Evolutionary conservation across 2,888 invertebrate genomes (phyloP), one percentile per base, ranked within the genome.

Genomic region (Luperina testacea): DNA sequence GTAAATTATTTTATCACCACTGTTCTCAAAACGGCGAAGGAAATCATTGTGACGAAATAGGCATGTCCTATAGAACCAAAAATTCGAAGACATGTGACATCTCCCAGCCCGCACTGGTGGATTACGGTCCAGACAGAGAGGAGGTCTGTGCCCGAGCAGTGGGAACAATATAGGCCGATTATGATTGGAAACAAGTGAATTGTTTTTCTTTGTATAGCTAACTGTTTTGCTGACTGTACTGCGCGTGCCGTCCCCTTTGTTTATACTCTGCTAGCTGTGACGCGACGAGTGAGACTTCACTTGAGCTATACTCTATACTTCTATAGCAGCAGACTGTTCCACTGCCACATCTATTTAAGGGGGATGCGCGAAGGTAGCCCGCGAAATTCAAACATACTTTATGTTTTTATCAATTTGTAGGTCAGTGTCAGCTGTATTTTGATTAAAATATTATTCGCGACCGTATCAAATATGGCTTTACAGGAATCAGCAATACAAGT

Each of bases 251-350:
- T n/a, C 38, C 71, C 71, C n/a, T 42, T 38, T 71, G 71, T 59
- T 71, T 71, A 71, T 20, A n/a, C 71, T 38, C 17, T 20, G 57
- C 20, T 13, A n/a, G 59, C 38, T 38, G 71, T 42, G 59, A 4
- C n/a, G 71, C n/a, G 71, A 20, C n/a, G 71, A 71, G 71, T 59
- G 71, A 71, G 71, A n/a, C 59, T 61, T 71, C 13, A 71, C 71
- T 71, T 42, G 57, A 71, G 53, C 24, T 53, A 2, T n/a, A n/a
- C n/a, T n/a, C n/a, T n/a, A n/a, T n/a, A n/a, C n/a, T n/a, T n/a
- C n/a, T n/a, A n/a, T 1, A 53, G 32, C 57, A 38, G n/a, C 11
- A 38, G 38, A 38, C 32, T 9, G 32, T 6, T 32, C 24, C 15
- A 15, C 24, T 17, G 15, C 6, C 17, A 32, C 20, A 51, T 45